Evolutionary conservation across 1,140 invertebrate species (phyloP).

Genomic region (Capitella teleta): DNA sequence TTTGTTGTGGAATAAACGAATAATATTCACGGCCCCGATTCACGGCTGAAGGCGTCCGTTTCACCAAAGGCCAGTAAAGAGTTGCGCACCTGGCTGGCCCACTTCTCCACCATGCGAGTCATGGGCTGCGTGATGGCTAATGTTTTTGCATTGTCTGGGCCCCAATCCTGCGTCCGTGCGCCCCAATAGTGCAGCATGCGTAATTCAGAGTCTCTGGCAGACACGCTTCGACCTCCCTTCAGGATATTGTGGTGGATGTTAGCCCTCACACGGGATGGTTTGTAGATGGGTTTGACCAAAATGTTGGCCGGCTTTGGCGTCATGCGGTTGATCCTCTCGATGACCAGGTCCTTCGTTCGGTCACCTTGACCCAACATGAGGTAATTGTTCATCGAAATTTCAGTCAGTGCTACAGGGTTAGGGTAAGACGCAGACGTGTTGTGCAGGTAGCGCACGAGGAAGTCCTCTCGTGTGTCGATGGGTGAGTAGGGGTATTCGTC

Average conservation of each 20-base stretch:
- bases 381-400: slow-evolving; percentile 9
- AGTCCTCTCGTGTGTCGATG: slow-evolving; percentile 3
- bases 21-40: slow-evolving; percentile 4
- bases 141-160: slow-evolving; percentile 5
- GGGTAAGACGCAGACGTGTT: not conserved
- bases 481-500: slow-evolving; percentile 9
- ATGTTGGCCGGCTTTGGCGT: slow-evolving; percentile 1
- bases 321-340: slow-evolving; percentile 8
- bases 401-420: not conserved
- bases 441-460: slow-evolving; percentile 6
- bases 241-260: slow-evolving; percentile 9
- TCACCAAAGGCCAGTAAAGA: slow-evolving; percentile 9
- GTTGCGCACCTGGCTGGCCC: not conserved
- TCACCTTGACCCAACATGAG: slow-evolving; percentile 9
- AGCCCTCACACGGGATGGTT: not conserved
- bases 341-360: slow-evolving; percentile 2
- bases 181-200: slow-evolving; percentile 12
- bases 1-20: too few relatives aligned
- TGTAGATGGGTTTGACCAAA: slow-evolving; percentile 9
- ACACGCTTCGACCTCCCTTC: not conserved
- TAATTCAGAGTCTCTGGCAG: not conserved
- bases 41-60: not conserved
- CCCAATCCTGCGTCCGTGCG: slow-evolving; percentile 9
- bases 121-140: slow-evolving; percentile 4
- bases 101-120: slow-evolving; percentile 2